These are phyloP conservation scores for Ceratosolen solmsi DNA, from an alignment of 1,140 invertebrate species.

Conservation along the genomic window DNA sequence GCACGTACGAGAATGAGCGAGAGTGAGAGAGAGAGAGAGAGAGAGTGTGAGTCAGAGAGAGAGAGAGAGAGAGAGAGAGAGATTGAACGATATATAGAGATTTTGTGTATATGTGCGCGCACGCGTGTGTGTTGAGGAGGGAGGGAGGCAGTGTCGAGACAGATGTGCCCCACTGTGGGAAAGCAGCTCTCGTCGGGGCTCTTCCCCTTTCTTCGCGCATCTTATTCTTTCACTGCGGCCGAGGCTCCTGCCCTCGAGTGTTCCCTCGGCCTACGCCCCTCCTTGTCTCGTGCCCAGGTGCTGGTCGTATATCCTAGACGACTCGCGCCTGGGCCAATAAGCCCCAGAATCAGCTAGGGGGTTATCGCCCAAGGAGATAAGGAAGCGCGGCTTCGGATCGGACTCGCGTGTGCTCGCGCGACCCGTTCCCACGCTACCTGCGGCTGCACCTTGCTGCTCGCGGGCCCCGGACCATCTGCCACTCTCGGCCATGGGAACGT, in stretches of 20 bases:
- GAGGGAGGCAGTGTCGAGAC: slow-evolving; percentile 43
- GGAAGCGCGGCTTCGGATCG: neutral
- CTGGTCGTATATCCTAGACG: neutral
- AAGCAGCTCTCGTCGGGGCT: slow-evolving; percentile 52
- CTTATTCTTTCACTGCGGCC: neutral
- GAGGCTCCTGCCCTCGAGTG: neutral
- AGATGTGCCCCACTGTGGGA: slow-evolving; percentile 71
- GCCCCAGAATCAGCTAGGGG: neutral
- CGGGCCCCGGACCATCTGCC: slow-evolving; percentile 37
- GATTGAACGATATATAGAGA: slow-evolving; percentile 40
- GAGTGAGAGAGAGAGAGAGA: slow-evolving; percentile 32
- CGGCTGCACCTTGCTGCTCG: slow-evolving; percentile 49
- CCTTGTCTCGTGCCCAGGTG: neutral
- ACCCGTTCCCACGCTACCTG: slow-evolving; percentile 71
- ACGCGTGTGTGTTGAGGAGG: no score
- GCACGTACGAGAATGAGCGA: slow-evolving; percentile 28
- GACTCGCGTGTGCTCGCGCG: slow-evolving; percentile 50
- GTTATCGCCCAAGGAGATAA: neutral
- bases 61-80: slow-evolving; percentile 29
- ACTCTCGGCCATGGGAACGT: slow-evolving; percentile 21
- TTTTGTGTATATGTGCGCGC: no score
- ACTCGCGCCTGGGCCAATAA: no score
- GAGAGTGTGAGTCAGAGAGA: slow-evolving; percentile 12
- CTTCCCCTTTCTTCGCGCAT: neutral
- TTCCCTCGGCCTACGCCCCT: no score